A percentile compares a stretch with the other conserved stretches of the same genome.
Conservation (phyloP, 2,888 invertebrate genomes). For the Ichneumoninae sp. region DNA sequence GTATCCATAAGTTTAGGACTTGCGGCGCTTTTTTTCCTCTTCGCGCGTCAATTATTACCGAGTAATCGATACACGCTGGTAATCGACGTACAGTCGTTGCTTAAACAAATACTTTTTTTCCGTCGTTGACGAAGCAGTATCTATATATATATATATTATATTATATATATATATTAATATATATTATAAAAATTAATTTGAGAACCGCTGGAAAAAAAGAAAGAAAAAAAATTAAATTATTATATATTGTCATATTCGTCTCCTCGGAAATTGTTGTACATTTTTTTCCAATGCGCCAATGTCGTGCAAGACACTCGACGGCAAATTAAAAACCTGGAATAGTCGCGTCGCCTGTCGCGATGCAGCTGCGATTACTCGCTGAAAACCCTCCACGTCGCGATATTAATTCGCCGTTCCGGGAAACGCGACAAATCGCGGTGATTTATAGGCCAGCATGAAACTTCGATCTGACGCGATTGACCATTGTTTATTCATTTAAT, state of each 20-base stretch:
- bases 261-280: background rate
- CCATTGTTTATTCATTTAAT: conserved; percentile 49
- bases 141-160: no score
- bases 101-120: conserved; percentile 15
- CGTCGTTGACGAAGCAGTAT: background rate
- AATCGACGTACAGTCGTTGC: conserved; percentile 8
- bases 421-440: conserved; percentile 59
- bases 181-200: background rate
- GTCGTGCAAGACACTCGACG: background rate
- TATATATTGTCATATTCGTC: background rate
- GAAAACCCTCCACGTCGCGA: conserved; percentile 14
- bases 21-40: conserved; percentile 9
- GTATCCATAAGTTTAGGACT: background rate
- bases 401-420: conserved; percentile 49
- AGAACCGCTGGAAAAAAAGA: background rate
- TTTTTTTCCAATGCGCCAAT: background rate
- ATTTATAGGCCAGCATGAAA: conserved; percentile 44
- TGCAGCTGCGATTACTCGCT: conserved; percentile 8
- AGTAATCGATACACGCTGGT: conserved; percentile 9
- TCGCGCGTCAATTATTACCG: conserved; percentile 3
- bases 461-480: conserved; percentile 28
- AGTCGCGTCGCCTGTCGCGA: background rate
- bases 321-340: background rate
- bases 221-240: background rate
- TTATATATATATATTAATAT: no score